Percentiles rank a stretch among this genome's conserved stretches.
Evolutionary conservation across 2,113 vertebrate genomes (phyloP).

Genomic region (Abramis brama): DNA sequence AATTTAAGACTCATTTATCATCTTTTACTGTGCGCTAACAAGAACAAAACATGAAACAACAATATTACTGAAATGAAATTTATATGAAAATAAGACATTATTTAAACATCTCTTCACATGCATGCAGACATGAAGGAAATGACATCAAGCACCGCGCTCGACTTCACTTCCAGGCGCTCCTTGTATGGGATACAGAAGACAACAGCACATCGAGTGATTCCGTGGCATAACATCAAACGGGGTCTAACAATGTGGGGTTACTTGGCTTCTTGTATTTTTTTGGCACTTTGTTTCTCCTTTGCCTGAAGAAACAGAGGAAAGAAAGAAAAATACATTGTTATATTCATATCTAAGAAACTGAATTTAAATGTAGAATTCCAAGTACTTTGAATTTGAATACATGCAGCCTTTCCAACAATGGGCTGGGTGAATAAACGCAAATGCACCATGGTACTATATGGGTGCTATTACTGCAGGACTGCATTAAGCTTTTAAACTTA

Average conservation of each 20-base stretch:
- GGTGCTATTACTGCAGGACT: neutral
- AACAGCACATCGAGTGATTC: slow-evolving; percentile 28
- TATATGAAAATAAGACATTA: slow-evolving; percentile 81
- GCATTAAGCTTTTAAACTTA: neutral
- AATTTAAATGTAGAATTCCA: neutral
- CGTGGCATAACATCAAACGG: slow-evolving; percentile 40
- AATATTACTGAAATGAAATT: slow-evolving; percentile 63
- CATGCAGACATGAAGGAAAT: slow-evolving; percentile 67
- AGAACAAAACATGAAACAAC: slow-evolving; percentile 48
- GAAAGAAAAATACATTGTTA: slow-evolving; percentile 31
- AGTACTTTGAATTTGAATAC: neutral
- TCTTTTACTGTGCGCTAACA: neutral
- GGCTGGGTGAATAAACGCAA: neutral
- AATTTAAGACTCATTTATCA: neutral
- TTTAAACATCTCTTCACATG: slow-evolving; percentile 71
- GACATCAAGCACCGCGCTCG: slow-evolving; percentile 30
- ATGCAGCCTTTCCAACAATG: neutral
- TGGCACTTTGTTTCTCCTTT: slow-evolving; percentile 96
- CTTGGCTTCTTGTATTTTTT: slow-evolving; percentile 96
- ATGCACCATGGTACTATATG: neutral
- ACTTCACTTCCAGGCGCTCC: slow-evolving; percentile 49
- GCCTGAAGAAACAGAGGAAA: slow-evolving; percentile 76
- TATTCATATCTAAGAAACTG: neutral
- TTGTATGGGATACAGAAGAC: slow-evolving; percentile 47
- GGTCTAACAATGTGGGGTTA: slow-evolving; percentile 67